Percentiles rank a stretch among this genome's conserved stretches.
These are phyloP conservation scores for Carapus acus DNA, from an alignment of 2,797 vertebrate species.

Conservation along the genomic window DNA sequence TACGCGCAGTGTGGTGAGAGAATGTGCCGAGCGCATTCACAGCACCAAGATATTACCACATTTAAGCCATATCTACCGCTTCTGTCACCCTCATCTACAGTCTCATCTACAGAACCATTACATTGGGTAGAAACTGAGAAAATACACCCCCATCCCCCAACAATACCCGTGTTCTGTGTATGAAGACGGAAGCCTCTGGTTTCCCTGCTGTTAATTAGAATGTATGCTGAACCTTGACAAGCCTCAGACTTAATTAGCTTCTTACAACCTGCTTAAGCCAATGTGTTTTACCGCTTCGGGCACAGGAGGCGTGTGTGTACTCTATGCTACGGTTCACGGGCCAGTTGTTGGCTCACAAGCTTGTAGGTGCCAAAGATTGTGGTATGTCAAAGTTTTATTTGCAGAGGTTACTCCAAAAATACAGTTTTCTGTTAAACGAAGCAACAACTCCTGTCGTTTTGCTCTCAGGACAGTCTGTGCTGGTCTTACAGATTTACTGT, in stretches of 20 bases:
- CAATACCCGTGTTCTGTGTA: slow-evolving; percentile 28
- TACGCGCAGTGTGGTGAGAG: background rate
- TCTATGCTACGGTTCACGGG: slow-evolving; percentile 12
- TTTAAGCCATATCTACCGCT: too few relatives aligned
- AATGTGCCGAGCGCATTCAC: too few relatives aligned
- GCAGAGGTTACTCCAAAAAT: background rate
- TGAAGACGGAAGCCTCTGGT: slow-evolving; percentile 28
- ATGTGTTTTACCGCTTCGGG: slow-evolving; percentile 15
- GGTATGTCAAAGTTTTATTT: background rate
- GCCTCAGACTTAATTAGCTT: slow-evolving; percentile 43
- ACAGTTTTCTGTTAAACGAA: too few relatives aligned
- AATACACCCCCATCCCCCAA: slow-evolving; percentile 26
- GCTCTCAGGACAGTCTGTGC: too few relatives aligned
- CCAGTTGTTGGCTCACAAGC: background rate
- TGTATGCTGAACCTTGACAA: slow-evolving; percentile 44
- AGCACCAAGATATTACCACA: too few relatives aligned
- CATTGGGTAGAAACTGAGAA: background rate
- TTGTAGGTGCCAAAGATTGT: background rate
- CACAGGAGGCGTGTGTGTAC: slow-evolving; percentile 9
- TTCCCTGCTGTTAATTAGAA: slow-evolving; percentile 55
- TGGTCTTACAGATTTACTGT: too few relatives aligned
- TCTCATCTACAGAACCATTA: too few relatives aligned
- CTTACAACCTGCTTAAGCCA: slow-evolving; percentile 35
- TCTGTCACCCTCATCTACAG: too few relatives aligned
- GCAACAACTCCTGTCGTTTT: too few relatives aligned